Conservation (phyloP, 2,113 vertebrate species). For the Oryzias melastigma region DNA sequence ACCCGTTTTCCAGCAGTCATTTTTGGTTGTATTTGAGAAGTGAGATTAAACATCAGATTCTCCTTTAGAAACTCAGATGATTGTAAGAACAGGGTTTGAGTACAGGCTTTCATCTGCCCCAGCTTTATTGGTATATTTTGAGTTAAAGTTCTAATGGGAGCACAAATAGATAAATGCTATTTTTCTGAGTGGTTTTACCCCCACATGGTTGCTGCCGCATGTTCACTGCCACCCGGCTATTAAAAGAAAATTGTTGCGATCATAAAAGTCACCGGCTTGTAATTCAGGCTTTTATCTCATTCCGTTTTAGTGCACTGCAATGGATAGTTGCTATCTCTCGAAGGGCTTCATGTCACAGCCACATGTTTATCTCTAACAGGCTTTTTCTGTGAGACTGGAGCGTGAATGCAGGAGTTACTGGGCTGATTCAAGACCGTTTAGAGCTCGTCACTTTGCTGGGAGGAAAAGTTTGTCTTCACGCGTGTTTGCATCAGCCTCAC, state of each 20-base stretch:
- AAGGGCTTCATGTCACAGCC: background rate
- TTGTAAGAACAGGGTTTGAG: background rate
- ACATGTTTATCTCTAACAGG: background rate
- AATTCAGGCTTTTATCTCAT: slow-evolving; percentile 3
- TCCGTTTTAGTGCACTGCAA: background rate
- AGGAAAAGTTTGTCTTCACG: background rate
- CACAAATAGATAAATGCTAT: background rate
- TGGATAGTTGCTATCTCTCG: background rate
- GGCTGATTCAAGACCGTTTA: no score
- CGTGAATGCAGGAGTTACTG: background rate
- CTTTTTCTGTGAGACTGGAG: background rate
- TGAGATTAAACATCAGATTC: no score
- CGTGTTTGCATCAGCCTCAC: background rate
- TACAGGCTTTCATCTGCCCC: slow-evolving; percentile 3
- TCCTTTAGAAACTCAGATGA: background rate
- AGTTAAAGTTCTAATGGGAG: background rate
- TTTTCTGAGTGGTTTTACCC: slow-evolving; percentile 2
- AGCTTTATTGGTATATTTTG: background rate
- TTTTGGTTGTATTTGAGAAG: background rate
- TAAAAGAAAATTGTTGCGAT: background rate
- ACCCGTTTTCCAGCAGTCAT: background rate
- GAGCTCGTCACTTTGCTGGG: background rate
- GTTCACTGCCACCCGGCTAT: background rate
- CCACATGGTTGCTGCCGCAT: background rate
- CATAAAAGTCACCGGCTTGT: background rate